Percentiles rank a stretch among this genome's conserved stretches.
Evolutionary conservation across 2,888 invertebrate species (phyloP).

Genomic region (Tipula lateralis): DNA sequence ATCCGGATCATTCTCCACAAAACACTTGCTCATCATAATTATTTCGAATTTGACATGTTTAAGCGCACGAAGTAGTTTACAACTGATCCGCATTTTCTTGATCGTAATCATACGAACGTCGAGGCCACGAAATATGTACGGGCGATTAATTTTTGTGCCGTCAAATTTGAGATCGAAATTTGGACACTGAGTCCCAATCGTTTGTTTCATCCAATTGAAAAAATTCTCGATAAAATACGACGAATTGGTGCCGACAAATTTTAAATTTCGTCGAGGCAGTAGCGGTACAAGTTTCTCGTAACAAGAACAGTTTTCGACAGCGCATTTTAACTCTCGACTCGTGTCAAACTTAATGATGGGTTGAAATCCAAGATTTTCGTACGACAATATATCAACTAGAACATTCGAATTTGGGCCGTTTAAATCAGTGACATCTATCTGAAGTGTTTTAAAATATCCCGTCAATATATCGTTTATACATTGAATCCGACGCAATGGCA

Average conservation of each 20-base stretch:
- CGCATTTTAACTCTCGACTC: neutral
- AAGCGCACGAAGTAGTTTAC: neutral
- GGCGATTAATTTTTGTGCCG: neutral
- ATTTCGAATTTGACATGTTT: neutral
- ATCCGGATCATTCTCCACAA: neutral
- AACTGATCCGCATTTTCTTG: neutral
- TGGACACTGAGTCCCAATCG: neutral
- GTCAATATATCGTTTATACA: neutral
- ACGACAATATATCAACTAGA: neutral
- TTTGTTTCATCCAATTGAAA: neutral
- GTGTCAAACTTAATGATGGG: neutral
- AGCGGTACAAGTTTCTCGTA: neutral
- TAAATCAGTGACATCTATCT: neutral
- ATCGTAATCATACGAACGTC: neutral
- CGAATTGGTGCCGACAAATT: neutral
- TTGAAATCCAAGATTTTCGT: neutral
- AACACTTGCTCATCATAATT: neutral
- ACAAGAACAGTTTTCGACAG: neutral
- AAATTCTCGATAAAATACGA: neutral
- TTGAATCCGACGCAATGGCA: neutral
- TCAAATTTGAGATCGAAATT: neutral
- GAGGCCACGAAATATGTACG: neutral
- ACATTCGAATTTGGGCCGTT: neutral
- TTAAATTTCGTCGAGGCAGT: neutral
- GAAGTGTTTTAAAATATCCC: neutral